Percentiles rank a stretch among this genome's conserved stretches.
phyloP scores from a whole-genome alignment of 1,140 invertebrate species.

The Apis cerana region DNA sequence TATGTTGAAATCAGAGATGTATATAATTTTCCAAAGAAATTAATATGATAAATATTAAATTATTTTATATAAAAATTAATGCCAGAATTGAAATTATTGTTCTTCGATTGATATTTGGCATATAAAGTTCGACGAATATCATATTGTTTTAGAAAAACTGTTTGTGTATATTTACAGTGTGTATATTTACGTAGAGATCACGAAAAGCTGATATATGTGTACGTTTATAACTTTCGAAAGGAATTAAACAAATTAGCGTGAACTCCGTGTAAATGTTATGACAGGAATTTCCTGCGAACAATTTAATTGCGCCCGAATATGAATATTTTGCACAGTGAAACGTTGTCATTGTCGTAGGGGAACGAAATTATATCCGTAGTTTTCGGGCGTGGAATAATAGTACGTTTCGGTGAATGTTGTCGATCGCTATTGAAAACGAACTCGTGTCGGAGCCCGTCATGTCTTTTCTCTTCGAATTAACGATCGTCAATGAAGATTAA shows the following conservation, averaged over 20 bases:
- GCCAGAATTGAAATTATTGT: no score
- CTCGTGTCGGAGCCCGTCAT: not conserved
- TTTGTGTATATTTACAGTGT: not conserved
- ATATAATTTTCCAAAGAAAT: not conserved
- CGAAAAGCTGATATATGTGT: no score
- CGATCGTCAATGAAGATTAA: not conserved
- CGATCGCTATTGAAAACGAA: not conserved
- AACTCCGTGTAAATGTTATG: not conserved
- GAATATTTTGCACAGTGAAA: slow-evolving; percentile 5
- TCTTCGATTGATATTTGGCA: no score
- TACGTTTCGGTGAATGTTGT: not conserved
- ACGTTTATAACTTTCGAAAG: not conserved
- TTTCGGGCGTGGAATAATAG: not conserved
- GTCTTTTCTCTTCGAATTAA: not conserved
- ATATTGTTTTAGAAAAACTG: not conserved
- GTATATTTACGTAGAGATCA: not conserved
- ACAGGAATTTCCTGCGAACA: slow-evolving; percentile 11
- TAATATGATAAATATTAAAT: not conserved
- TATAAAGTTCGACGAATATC: no score
- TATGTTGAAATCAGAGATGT: no score
- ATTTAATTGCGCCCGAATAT: slow-evolving; percentile 14
- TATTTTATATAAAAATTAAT: not conserved
- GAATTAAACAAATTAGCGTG: not conserved
- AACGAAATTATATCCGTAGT: slow-evolving; percentile 9
- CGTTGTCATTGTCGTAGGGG: slow-evolving; percentile 5